A percentile compares a stretch with the other conserved stretches of the same genome.
These are phyloP conservation scores for Drosophila sturtevanti DNA, from an alignment of 1,140 invertebrate genomes.

Conservation along the genomic window DNA sequence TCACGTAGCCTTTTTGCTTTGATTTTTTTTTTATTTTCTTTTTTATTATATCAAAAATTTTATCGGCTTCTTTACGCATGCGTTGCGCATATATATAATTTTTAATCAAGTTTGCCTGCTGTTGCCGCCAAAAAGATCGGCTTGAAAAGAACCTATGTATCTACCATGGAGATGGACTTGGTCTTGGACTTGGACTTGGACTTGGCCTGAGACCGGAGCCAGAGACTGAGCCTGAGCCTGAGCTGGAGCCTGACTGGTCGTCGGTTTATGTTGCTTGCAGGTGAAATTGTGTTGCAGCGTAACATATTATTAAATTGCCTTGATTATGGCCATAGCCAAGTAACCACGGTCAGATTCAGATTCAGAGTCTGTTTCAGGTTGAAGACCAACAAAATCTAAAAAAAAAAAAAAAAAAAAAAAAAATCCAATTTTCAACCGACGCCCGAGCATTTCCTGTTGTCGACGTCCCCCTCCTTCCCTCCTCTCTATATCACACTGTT, in stretches of 20 bases:
- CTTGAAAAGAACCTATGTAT: not conserved
- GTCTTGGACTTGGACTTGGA: too few relatives aligned
- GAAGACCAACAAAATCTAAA: not conserved
- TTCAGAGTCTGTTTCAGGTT: conserved; percentile 27
- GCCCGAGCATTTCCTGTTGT: conserved; percentile 70
- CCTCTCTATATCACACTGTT: conserved; percentile 1
- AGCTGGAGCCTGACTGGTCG: conserved; percentile 3
- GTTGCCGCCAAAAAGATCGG: conserved; percentile 25
- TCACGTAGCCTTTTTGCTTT: conserved; percentile 9
- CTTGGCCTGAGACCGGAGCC: not conserved
- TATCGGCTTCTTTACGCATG: conserved; percentile 13
- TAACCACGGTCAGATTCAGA: conserved; percentile 29
- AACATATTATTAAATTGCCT: conserved; percentile 79
- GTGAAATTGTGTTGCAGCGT: conserved; percentile 76
- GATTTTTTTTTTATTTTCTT: not conserved
- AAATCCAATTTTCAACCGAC: conserved; percentile 64
- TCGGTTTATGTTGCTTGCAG: conserved; percentile 48
- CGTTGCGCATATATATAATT: conserved; percentile 6
- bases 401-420: conserved; percentile 15
- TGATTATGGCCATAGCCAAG: conserved; percentile 66
- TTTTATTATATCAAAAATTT: conserved; percentile 14
- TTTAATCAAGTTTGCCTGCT: conserved; percentile 48
- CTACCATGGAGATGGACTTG: conserved; percentile 5
- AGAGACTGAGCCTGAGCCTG: not conserved
- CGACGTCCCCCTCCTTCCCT: conserved; percentile 4